Evolutionary conservation across 2,113 vertebrate species (phyloP).

Genomic region (Pogonocichla stellata): DNA sequence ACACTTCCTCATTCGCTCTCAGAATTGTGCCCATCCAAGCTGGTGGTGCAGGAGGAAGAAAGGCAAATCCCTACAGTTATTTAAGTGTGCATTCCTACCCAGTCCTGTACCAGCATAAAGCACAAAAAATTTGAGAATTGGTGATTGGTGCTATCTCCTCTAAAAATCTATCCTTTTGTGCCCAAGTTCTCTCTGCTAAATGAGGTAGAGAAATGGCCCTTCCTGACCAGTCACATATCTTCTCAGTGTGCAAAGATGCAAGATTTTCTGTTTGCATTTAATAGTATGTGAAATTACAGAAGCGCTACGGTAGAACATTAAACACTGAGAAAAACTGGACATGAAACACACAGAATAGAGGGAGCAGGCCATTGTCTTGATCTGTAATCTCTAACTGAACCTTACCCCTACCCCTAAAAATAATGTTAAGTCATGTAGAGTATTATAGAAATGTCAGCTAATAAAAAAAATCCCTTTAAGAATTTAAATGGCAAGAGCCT

Average conservation of each 20-base stretch:
- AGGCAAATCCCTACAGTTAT: not conserved
- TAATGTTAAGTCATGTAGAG: constrained; percentile 41
- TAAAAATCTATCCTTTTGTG: not conserved
- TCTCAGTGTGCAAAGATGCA: not conserved
- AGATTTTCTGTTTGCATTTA: not conserved
- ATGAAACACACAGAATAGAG: not conserved
- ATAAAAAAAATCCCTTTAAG: constrained; percentile 51
- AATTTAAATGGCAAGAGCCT: constrained; percentile 47
- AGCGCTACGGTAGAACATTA: not conserved
- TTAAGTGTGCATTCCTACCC: not conserved
- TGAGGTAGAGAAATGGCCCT: not conserved
- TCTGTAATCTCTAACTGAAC: constrained; percentile 4
- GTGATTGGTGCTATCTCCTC: not conserved
- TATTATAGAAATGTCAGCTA: constrained; percentile 32
- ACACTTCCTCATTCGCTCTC: not conserved
- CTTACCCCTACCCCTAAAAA: constrained; percentile 10
- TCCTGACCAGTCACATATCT: not conserved
- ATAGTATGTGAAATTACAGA: not conserved
- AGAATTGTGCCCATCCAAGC: not conserved
- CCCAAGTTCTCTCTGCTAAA: not conserved
- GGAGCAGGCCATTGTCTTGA: not conserved
- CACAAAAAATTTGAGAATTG: not conserved
- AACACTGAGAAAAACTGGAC: not conserved
- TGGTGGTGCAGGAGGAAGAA: not conserved
- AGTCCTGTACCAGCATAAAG: not conserved